Evolutionary conservation across 2,113 vertebrate genomes (phyloP), one percentile per base, ranked within the genome.

Genomic region (Bolborhynchus lineola): DNA sequence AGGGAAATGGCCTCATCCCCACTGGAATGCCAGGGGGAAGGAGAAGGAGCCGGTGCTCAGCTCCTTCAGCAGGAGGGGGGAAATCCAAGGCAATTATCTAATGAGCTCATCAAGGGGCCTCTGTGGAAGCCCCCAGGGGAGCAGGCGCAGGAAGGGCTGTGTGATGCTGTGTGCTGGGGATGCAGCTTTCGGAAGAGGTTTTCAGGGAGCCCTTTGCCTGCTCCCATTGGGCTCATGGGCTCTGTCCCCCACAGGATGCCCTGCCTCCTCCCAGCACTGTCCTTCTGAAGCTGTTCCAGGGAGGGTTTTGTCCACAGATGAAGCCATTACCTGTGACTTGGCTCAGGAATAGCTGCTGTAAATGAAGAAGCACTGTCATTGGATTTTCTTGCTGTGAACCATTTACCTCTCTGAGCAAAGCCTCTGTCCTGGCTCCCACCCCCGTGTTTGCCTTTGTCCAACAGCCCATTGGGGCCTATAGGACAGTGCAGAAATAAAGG

Each of bases 191-290:
- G 42, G 78, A 63, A 49, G 78, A 68, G 0, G 24, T 11, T 70
- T 50, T 62, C 70, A 19, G 25, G 0, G 4, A 86, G n/a, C 21
- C 9, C 46, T 55, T 35, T 0, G 0, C 42, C 23, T 50, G 9
- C 25, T 82, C 28, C 35, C 4, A 0, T 8, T 8, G 26, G 31
- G n/a, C 21, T 33, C 21, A n/a, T 0, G 5, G 24, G 3, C 28
- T 78, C 52, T 47, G 39, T 42, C 17, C 31, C 16, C 17, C 21
- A 28, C 53, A 55, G 31, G 18, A 33, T 13, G 7, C 31, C 53
- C 11, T 55, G 53, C 18, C 11, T 55, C 53, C 46, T 68, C 41
- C 29, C 55, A 35, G 63, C 15, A 0, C 14, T 52, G 5, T 3
- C n/a, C 2, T 68, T n/a, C 47, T 13, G 3, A 41, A 31, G 63